phyloP scores from a whole-genome alignment of 2,888 invertebrate genomes.

The Brachyopa scutellaris region DNA sequence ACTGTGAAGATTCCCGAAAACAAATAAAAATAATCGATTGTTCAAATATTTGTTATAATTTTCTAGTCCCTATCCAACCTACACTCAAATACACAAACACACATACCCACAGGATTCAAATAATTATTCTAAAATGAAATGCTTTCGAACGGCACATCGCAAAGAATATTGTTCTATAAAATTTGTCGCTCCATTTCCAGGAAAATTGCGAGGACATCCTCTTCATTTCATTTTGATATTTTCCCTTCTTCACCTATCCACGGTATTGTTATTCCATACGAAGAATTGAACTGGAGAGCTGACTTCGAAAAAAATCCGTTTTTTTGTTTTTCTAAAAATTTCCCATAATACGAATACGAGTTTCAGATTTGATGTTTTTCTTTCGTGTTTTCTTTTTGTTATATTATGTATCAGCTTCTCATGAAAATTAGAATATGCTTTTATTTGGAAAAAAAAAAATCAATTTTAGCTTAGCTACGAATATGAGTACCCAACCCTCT shows the following conservation, averaged over 20 bases:
- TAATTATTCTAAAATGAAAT: constrained; percentile 53
- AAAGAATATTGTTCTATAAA: constrained; percentile 51
- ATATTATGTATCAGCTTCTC: not conserved
- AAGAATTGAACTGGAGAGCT: not conserved
- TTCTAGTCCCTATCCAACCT: constrained; percentile 3
- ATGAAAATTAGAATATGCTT: constrained; percentile 54
- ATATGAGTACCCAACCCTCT: constrained; percentile 13
- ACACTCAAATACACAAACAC: too few species aligned
- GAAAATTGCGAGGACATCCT: constrained; percentile 42
- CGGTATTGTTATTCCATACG: not conserved
- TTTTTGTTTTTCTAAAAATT: constrained; percentile 9
- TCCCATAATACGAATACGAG: constrained; percentile 17
- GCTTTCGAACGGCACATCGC: constrained; percentile 33
- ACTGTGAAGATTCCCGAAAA: too few species aligned
- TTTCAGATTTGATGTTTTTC: not conserved
- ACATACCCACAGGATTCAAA: constrained; percentile 28
- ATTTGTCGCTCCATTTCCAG: constrained; percentile 36
- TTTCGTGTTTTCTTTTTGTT: not conserved
- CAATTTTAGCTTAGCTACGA: constrained; percentile 55
- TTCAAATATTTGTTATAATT: constrained; percentile 43
- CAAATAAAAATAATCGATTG: constrained; percentile 23
- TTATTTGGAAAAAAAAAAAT: constrained; percentile 52
- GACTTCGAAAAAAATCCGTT: constrained; percentile 10
- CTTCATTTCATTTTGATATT: constrained; percentile 15
- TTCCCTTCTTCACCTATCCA: not conserved